Base-by-base conservation (phyloP, 2,113 vertebrate species). In the Oncorhynchus mykiss region DNA sequence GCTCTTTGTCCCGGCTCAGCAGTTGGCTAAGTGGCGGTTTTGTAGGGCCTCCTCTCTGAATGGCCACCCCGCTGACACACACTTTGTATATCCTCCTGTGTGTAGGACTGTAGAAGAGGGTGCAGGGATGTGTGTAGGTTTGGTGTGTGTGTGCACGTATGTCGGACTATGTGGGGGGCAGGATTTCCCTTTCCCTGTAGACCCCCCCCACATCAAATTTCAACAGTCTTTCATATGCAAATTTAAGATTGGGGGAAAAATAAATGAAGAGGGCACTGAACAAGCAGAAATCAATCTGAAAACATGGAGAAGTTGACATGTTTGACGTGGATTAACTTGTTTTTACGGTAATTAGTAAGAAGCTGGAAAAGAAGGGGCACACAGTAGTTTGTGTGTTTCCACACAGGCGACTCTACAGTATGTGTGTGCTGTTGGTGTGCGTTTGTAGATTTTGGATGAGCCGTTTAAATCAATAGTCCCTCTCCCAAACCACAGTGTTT, bases 11-110 rank as follows among this genome's bases (percentile, higher is more conserved):
- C 85, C 76, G 80, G 83, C 92, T 94, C 93, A 95, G 94, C 86
- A 86, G 95, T 93, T 88, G 95, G 94, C 95, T 96, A 96, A 98
- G 95, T 88, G 94, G 91, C 88, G 95, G 95, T 96, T 97, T 95
- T 97, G 96, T 95, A 81, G 87, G 92, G 93, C 94, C 93, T 94
- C 93, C 79, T 67, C 39, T 84, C 90, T 94, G 94, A 96, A 96
- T 94, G 88, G 94, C 88, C 88, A 76, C 95, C 92, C 94, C 92
- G 94, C 93, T 97, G 96, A 97, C 95, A 96, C 94, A 93, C 94
- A 96, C 92, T 95, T 94, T 97, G 93, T 96, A 95, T 95, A 94
- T 95, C 93, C 93, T 86, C 93, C 90, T 81, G 93, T 3, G 22
- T 65, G 65, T 14, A 22, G 25, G 45, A 75, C 78, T 82, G 76